Percentiles rank a stretch among this genome's conserved stretches.
Evolutionary conservation across 2,888 invertebrate species (phyloP).

Genomic region (Lamproptera curius): DNA sequence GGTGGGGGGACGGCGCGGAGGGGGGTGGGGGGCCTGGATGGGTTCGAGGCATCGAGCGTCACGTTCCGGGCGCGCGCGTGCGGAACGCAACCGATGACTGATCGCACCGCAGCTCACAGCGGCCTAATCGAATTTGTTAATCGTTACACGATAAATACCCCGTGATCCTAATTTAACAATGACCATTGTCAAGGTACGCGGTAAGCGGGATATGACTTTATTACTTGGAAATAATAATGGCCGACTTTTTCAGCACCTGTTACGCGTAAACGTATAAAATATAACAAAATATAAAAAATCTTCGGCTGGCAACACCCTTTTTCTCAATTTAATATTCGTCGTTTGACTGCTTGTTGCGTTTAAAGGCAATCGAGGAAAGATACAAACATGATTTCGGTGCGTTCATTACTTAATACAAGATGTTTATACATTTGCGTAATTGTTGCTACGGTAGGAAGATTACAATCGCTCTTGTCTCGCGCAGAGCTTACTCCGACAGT

Average conservation of each 20-base stretch:
- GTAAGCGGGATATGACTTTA: no score
- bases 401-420: not conserved
- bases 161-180: not conserved
- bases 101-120: not conserved
- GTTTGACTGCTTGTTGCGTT: no score
- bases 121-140: not conserved
- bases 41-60: not conserved
- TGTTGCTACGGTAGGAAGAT: not conserved
- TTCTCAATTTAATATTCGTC: no score
- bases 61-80: conserved; percentile 26
- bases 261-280: no score
- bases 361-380: not conserved
- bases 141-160: not conserved
- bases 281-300: no score
- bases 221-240: no score
- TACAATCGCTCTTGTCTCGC: not conserved
- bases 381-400: not conserved
- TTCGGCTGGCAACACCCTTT: no score
- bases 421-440: not conserved
- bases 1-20: not conserved
- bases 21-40: not conserved
- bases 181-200: no score
- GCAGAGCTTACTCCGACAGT: not conserved
- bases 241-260: no score
- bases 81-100: conserved; percentile 23